Evolutionary conservation across 2,888 invertebrate genomes (phyloP).

Genomic region (Perizoma flavofasciatum): DNA sequence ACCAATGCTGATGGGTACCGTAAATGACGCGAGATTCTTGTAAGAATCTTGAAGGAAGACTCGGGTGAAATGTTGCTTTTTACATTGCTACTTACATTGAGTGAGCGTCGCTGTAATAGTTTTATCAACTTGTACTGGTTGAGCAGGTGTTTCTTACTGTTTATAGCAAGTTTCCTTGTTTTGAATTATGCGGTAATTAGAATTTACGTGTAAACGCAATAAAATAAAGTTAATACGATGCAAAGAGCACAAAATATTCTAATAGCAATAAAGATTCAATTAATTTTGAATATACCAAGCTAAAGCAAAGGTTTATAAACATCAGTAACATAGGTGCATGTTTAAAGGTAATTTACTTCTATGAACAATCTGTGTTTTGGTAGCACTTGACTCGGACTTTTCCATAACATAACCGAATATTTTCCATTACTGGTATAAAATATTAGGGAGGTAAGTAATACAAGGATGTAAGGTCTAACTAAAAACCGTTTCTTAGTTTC

Average conservation of each 20-base stretch:
- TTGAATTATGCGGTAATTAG: constrained; percentile 6
- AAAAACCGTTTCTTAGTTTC: too few relatives aligned
- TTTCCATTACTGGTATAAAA: too few relatives aligned
- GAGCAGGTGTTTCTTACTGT: constrained; percentile 17
- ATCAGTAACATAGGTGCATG: background rate
- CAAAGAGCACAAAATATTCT: too few relatives aligned
- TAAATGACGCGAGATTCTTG: constrained; percentile 46
- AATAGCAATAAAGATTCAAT: too few relatives aligned
- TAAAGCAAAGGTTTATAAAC: background rate
- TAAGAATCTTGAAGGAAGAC: constrained; percentile 34
- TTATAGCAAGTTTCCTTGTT: constrained; percentile 1
- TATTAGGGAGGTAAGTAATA: too few relatives aligned
- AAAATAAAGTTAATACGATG: too few relatives aligned
- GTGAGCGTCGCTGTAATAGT: constrained; percentile 21
- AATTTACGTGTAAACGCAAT: background rate
- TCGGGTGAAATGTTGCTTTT: constrained; percentile 34
- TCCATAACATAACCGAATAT: too few relatives aligned
- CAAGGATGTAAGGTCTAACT: too few relatives aligned
- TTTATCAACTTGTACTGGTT: constrained; percentile 25
- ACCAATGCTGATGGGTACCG: constrained; percentile 49
- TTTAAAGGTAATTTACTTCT: constrained; percentile 11
- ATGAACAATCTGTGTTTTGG: constrained; percentile 11
- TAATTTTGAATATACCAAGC: too few relatives aligned
- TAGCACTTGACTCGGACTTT: background rate
- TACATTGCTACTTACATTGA: constrained; percentile 35